phyloP scores from a whole-genome alignment of 2,888 invertebrate genomes.

The Amphipoea lucens region DNA sequence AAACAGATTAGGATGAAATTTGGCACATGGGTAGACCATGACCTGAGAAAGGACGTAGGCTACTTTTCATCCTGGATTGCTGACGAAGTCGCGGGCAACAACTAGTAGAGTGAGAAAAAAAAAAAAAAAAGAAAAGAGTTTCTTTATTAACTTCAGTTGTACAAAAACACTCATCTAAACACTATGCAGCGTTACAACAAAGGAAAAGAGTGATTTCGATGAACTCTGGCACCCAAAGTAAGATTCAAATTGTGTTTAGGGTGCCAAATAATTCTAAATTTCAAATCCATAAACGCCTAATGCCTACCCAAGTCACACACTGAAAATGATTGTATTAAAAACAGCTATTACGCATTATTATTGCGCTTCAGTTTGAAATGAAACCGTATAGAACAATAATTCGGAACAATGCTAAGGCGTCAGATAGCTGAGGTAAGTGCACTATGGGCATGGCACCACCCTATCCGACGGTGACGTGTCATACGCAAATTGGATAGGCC shows the following conservation, averaged over 20 bases:
- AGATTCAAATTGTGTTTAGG: too few species aligned
- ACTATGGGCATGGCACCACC: background rate
- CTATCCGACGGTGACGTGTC: slow-evolving; percentile 51
- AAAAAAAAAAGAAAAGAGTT: too few species aligned
- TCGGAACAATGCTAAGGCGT: slow-evolving; percentile 37
- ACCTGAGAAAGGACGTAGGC: too few species aligned
- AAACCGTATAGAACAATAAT: slow-evolving; percentile 30
- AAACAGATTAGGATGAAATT: too few species aligned
- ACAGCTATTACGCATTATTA: slow-evolving; percentile 3
- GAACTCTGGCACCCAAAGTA: too few species aligned
- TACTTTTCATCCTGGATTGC: too few species aligned
- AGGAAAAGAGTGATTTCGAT: too few species aligned
- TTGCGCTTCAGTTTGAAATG: slow-evolving; percentile 4
- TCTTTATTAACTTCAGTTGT: too few species aligned
- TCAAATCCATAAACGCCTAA: background rate
- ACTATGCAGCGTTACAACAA: too few species aligned
- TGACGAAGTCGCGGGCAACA: too few species aligned
- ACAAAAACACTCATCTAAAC: too few species aligned
- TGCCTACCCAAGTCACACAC: background rate
- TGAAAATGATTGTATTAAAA: slow-evolving; percentile 16
- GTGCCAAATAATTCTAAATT: background rate
- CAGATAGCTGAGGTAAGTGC: slow-evolving; percentile 16
- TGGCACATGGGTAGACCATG: too few species aligned
- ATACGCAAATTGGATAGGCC: slow-evolving; percentile 61
- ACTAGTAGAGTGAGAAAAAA: background rate